Evolutionary conservation across 2,797 vertebrate genomes (phyloP), one percentile per base, ranked within the genome.

Genomic region (Rhinoraja longicauda): DNA sequence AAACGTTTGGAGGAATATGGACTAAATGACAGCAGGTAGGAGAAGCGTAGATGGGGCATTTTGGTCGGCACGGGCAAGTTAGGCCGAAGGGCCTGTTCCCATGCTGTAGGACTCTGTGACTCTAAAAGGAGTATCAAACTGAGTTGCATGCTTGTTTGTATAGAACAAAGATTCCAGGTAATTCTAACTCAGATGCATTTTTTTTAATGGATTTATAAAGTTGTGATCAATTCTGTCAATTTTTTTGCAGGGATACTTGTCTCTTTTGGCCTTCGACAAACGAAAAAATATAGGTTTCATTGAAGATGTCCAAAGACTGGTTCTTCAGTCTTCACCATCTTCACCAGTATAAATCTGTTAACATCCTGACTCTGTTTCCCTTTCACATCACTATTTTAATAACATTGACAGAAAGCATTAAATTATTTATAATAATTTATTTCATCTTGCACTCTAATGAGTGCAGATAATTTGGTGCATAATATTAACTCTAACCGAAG

Each of bases 281-380:
- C 93, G 95, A 94, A 96, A 94, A 94, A 94, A 70, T 93, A 93
- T 96, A 93, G 93, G 93, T 79, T 96, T 96, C 95, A 93, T 93
- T 93, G 95, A 96, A 94, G 95, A 95, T 93, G 94, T 93, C 45
- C 95, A 95, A 93, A 95, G 77, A 86, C 95, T 96, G 84, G 94
- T 97, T 76, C 93, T 95, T 29, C 94, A 81, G 8, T 86, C 94
- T 26, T 93, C 93, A 7, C 93, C 94, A 72, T 94, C 94, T 9
- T 32, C 94, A 93, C 57, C 95, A 93, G 94, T 96, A 92, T 96
- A 95, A 95, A 93, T 62, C 53, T 73, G 9, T n/a, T 93, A 78
- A 78, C 36, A 93, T 93, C 64, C 45, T 62, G 26, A 75, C 45
- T 91, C 88, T 13, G n/a, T 67, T 5, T 17, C 24, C 70, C 67